Conservation (phyloP, 2,888 invertebrate genomes). For the Scaptomyza flava region DNA sequence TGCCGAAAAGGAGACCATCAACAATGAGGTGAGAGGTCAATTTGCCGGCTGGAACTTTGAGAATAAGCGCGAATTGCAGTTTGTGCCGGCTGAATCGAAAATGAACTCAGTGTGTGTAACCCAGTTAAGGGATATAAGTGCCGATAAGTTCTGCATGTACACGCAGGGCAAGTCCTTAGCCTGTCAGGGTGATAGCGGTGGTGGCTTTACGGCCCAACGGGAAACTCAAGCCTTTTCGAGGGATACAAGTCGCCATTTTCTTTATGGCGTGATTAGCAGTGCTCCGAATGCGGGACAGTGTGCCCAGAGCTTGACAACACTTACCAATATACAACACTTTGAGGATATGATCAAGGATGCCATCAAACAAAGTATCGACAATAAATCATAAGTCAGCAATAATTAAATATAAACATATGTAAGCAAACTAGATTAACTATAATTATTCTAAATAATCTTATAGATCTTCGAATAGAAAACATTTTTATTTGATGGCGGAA, state of each 20-base stretch:
- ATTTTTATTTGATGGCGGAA: not conserved
- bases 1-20: constrained; percentile 59
- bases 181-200: constrained; percentile 70
- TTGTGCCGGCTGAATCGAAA: constrained; percentile 62
- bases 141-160: constrained; percentile 67
- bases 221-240: constrained; percentile 15
- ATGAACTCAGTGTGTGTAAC: constrained; percentile 38
- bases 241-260: constrained; percentile 35
- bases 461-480: not conserved
- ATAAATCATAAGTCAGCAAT: constrained; percentile 34
- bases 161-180: constrained; percentile 62
- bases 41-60: constrained; percentile 69
- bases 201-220: constrained; percentile 58
- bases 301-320: constrained; percentile 58
- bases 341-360: constrained; percentile 39
- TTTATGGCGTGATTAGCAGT: constrained; percentile 66
- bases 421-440: not conserved
- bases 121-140: constrained; percentile 46
- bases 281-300: constrained; percentile 69
- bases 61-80: constrained; percentile 57
- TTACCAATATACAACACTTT: constrained; percentile 68
- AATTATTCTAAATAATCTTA: not conserved
- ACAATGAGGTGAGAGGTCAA: constrained; percentile 45
- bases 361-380: constrained; percentile 20
- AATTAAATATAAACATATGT: not conserved